phyloP scores from a whole-genome alignment of 2,113 vertebrate species.

The Uria aalge region DNA sequence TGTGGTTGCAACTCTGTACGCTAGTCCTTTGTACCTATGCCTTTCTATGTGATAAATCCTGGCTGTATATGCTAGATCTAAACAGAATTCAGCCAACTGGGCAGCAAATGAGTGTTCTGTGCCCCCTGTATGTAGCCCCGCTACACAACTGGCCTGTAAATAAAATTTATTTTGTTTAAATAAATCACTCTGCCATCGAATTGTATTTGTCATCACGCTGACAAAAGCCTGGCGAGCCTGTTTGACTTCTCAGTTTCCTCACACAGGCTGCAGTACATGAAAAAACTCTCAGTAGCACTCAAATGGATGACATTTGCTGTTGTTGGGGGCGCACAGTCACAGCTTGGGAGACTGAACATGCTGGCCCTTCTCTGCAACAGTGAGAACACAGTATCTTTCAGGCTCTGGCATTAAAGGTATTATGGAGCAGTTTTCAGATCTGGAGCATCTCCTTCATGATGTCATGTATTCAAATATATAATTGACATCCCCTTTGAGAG shows the following conservation, averaged over 20 bases:
- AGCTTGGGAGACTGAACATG: not conserved
- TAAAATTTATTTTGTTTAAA: not conserved
- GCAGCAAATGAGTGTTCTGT: not conserved
- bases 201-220: not conserved
- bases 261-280: not conserved
- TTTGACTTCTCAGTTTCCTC: not conserved
- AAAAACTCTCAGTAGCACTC: not conserved
- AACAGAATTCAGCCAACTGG: not conserved
- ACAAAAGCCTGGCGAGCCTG: not conserved
- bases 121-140: not conserved
- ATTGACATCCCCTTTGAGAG: not conserved
- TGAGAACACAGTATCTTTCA: not conserved
- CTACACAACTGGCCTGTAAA: not conserved
- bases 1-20: not conserved
- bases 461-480: not conserved
- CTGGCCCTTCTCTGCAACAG: not conserved
- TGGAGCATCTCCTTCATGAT: not conserved
- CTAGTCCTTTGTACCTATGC: not conserved
- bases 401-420: not conserved
- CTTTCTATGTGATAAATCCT: not conserved
- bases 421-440: not conserved
- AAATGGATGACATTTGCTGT: not conserved
- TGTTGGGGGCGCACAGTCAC: not conserved
- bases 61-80: not conserved
- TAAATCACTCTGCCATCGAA: not conserved